Base-by-base conservation (phyloP, 1,140 invertebrate genomes). In the Brachionus calyciflorus region DNA sequence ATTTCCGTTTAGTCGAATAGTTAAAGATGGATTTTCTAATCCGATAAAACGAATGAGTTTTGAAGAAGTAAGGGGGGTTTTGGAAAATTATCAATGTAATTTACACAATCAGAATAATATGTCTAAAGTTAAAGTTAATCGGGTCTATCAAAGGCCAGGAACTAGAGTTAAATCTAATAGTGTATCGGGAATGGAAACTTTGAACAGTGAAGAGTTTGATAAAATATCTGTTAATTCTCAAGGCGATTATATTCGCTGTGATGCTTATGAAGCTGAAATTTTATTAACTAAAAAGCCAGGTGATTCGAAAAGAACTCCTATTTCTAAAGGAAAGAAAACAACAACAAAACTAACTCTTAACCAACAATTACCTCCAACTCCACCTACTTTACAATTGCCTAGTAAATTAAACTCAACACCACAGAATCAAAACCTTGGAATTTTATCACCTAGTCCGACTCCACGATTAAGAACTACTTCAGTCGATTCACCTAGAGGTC, bases 1-100 rank as follows among this genome's bases (percentile, higher is more conserved):
- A 12, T 37, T 73, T 37, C 69, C 69, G 69, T 73, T 73, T 41
- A 73, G 28, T 41, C 69, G 69, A 10, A 73, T 73, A 19, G 37
- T 73, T 12, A 73, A 73, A 73, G 69, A 73, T 14, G 69, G 69
- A 5, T 73, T 73, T 55, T 73, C 46, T 1, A 51, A 73, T 55
- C 46, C 69, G 30, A 73, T 73, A 5, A 73, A 73, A 37, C 24
- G 69, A 30, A 73, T 73, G 69, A 51, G 46, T 28, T 73, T 73
- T 41, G 69, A 73, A 28, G 69, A 73, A 33, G 69, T 73, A 2
- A 14, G 51, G 1, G 46, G 6, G 0, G 51, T 37, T 19, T 14
- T 73, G 1, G 69, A 73, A 26, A 55, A 49, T 73, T 73, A 51
- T 41, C 60, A 65, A 41, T 44, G 14, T 0, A 44, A 37, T 40